Evolutionary conservation across 2,888 invertebrate species (phyloP), one percentile per base, ranked within the genome.

Genomic region (Acanthosepion pharaonis): DNA sequence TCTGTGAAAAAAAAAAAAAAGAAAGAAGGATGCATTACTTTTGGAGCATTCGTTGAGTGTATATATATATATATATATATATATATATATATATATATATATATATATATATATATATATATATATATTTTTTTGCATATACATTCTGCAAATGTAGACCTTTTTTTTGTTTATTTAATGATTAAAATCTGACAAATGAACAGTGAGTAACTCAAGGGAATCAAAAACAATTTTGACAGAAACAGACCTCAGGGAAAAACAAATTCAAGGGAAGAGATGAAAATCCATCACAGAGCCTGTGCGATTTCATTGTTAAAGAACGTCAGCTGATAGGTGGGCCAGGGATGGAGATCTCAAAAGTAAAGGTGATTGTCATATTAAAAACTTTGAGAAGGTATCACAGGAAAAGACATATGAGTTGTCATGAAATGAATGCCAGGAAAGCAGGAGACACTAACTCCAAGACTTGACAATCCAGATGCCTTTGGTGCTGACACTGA

Each of bases 401-500:
- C n/a, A 78, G n/a, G 78, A 78, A n/a, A n/a, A n/a, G 15, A 78
- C 15, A n/a, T 8, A n/a, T n/a, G n/a, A n/a, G n/a, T 11, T 33
- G 78, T 33, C n/a, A n/a, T 33, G 23, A 78, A 78, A 9, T 11
- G n/a, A 78, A 78, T 1, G 9, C 0, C n/a, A 78, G 78, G 4
- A 59, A 59, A 59, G 20, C 23, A 59, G 20, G 59, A 78, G n/a
- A 78, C n/a, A 78, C n/a, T 78, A n/a, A 11, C 78, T n/a, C 78
- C n/a, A 78, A n/a, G n/a, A 78, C n/a, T n/a, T 78, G 78, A 78
- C 78, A 78, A 78, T 78, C 78, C 78, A 78, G 78, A 78, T 78
- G 78, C 78, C n/a, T 78, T 15, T 78, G 78, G 78, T 78, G 78
- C n/a, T 33, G 78, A 33, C 78, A 33, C 4, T 78, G 78, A 78